Conservation (phyloP, 2,888 invertebrate species). For the Ctena decussata region DNA sequence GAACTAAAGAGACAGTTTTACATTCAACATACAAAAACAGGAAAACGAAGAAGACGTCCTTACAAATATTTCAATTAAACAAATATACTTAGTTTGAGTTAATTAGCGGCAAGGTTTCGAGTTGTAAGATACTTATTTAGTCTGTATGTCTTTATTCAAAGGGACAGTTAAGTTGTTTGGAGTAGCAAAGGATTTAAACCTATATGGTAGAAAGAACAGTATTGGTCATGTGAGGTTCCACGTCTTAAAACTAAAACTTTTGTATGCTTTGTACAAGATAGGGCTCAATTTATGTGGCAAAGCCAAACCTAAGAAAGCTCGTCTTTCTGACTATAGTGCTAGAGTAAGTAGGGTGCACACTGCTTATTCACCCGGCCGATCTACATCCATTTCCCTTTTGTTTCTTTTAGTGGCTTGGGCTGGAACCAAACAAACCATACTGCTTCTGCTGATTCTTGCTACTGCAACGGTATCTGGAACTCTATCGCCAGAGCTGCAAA, state of each 20-base stretch:
- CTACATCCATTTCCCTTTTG: not conserved
- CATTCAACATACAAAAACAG: slow-evolving; percentile 4
- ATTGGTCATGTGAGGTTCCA: not conserved
- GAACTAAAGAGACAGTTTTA: slow-evolving; percentile 22
- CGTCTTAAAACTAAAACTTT: not conserved
- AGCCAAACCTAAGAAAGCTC: not conserved
- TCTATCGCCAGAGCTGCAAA: slow-evolving; percentile 14
- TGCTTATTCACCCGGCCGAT: not conserved
- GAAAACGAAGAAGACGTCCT: not conserved
- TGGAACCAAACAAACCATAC: not conserved
- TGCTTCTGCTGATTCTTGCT: not conserved
- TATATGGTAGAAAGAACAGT: not conserved
- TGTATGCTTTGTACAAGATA: not conserved
- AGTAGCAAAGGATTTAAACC: no score
- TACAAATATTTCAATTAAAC: not conserved
- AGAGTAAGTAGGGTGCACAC: no score
- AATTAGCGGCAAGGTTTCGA: not conserved
- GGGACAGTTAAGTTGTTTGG: no score
- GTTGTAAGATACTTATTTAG: not conserved
- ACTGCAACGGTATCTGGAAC: not conserved
- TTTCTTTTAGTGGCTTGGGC: not conserved
- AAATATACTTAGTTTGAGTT: not conserved
- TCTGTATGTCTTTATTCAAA: no score
- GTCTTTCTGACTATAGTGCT: not conserved
- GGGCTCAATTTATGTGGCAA: not conserved